Conservation (phyloP, 2,113 vertebrate species). For the Phyllopteryx taeniolatus region DNA sequence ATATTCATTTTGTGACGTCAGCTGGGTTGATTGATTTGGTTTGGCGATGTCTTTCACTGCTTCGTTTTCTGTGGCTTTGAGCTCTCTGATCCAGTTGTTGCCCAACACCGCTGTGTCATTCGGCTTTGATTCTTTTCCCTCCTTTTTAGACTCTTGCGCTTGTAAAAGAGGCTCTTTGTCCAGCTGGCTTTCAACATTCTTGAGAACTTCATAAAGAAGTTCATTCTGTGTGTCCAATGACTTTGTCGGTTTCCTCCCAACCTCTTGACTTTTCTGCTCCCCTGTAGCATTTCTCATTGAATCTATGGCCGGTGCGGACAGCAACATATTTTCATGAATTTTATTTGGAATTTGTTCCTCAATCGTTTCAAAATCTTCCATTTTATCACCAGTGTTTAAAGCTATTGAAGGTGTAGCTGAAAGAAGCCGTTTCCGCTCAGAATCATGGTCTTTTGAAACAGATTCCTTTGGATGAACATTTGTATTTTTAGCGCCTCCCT, state of each 20-base stretch:
- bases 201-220: slow-evolving; percentile 40
- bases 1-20: slow-evolving; percentile 10
- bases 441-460: slow-evolving; percentile 15
- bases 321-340: slow-evolving; percentile 1
- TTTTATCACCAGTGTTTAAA: neutral
- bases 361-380: slow-evolving; percentile 7
- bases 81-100: slow-evolving; percentile 24
- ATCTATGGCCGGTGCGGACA: neutral
- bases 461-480: slow-evolving; percentile 11
- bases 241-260: slow-evolving; percentile 29
- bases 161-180: slow-evolving; percentile 56
- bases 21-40: slow-evolving; percentile 19
- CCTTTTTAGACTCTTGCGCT: slow-evolving; percentile 22
- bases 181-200: slow-evolving; percentile 48
- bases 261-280: slow-evolving; percentile 28
- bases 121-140: slow-evolving; percentile 24
- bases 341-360: slow-evolving; percentile 20
- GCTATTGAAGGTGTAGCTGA: neutral
- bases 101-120: slow-evolving; percentile 17
- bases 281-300: slow-evolving; percentile 13
- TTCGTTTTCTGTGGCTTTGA: neutral
- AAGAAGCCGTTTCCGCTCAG: neutral
- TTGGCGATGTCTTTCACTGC: slow-evolving; percentile 5
- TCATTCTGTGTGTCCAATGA: slow-evolving; percentile 31
- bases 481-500: slow-evolving; percentile 14